Base-by-base conservation (phyloP, 2,888 invertebrate genomes). In the Zygogramma bicolorata region DNA sequence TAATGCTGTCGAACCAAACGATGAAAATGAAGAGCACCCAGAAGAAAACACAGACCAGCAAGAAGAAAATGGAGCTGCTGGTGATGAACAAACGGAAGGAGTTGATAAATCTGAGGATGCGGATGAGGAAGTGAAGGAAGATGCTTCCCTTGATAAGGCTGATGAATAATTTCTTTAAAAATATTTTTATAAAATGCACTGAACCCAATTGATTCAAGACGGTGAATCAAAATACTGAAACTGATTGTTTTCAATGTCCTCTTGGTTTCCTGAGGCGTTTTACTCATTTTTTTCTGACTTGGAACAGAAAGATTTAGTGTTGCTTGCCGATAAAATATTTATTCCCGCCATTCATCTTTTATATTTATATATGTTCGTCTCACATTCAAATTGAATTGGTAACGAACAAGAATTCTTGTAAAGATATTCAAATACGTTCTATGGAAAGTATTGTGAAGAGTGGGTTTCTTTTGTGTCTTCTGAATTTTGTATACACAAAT, bases 31-130 rank as follows among this genome's bases (percentile, higher is more conserved):
- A 53, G 63, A 61, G 25, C 73, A 69, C 40, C 38, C 63, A 10
- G 65, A 63, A 10, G 84, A 84, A 85, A 66, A 73, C 57, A 73
- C 71, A 53, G 70, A 75, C 65, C 65, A 75, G 63, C 62, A 66
- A 42, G 73, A 71, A 31, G 75, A 75, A 40, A 75, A 76, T 59
- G 76, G 60, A n/a, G n/a, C n/a, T 25, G 71, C 65, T 15, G 77
- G 71, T 40, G 76, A 79, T 73, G 71, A 68, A 71, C 71, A 74
- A 31, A 72, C 72, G 65, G 77, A 81, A 68, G 71, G 74, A 57
- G 73, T 76, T 66, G 72, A 79, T 61, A 78, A 79, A 46, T 59
- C 42, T 67, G 70, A 65, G 22, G 58, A 59, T 27, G 57, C 60
- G 15, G 73, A 77, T 61, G 57, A 67, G 49, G 75, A 75, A 61